Base-by-base conservation (phyloP, 2,797 vertebrate species). In the Erpetoichthys calabaricus region DNA sequence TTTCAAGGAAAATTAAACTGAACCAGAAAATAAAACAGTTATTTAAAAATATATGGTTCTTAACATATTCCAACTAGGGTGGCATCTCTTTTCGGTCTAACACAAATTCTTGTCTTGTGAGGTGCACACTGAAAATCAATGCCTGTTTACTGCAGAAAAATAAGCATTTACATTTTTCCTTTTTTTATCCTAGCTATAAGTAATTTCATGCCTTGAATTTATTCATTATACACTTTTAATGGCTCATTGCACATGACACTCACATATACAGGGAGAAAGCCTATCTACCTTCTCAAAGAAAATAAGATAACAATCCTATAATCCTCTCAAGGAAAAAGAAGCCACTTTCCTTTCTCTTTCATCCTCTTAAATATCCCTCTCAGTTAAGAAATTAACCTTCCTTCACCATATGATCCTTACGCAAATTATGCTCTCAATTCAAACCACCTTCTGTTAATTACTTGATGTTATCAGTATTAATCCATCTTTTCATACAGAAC, bases 391-490 rank as follows among this genome's bases (percentile, higher is more conserved):
- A 91, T 91, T 85, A 92, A 90, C 87, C 84, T 89, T 84, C 83
- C 80, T 80, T 83, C 81, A 75, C 78, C 80, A 80, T 69, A 78
- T 84, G 84, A 86, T 85, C 87, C 86, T 87, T 83, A 83, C 72
- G 89, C 73, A 89, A 90, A 93, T 82, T 85, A 78, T 80, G 78
- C 74, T 80, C 81, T 78, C 80, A 83, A 78, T 84, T 88, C 85
- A 87, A 78, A 70, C 75, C 77, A 86, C 87, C 85, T 85, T 86
- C 90, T 91, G 86, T 88, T 88, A 93, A 92, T 90, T 89, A 91
- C 85, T 91, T 91, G 94, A 95, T 92, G 84, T 77, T 90, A 97
- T 96, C 92, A 76, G 70, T 75, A 76, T 76, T 95, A 94, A 97
- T 94, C 93, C 91, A 89, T 77, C 73, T 78, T 80, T 90, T 92